Base-by-base conservation (phyloP, 2,888 invertebrate genomes). In the Hypomecis punctinalis region DNA sequence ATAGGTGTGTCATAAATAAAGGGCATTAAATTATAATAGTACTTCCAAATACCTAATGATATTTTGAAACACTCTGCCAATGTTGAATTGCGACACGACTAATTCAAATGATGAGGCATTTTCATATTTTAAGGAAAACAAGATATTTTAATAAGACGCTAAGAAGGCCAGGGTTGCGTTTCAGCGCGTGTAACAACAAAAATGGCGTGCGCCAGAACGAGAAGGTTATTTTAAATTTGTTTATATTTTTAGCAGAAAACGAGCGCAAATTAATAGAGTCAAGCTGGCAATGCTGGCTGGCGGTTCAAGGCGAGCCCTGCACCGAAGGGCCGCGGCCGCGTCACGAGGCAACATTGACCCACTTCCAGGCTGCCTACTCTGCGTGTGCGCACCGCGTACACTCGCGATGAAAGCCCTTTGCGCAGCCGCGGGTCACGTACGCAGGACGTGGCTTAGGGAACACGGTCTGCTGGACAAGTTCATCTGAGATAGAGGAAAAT, bases 261-360 rank as follows among this genome's bases (percentile, higher is more conserved):
- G 81, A 86, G 86, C 90, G 87, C 88, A 86, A 89, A 88, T 89
- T 88, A 87, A 84, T 82, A 86, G 76, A 83, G 84, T 84, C 78
- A 82, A 82, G 85, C 80, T 80, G 78, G 83, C 80, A 80, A 80
- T 79, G 79, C 23, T 61, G 56, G 48, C 47, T 61, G 86, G 76
- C 84, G 86, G 92, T 93, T 93, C 92, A 93, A 92, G 92, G 91
- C 90, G 80, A 88, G 87, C 90, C 89, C 89, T 89, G 83, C 82
- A 75, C 69, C 88, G 85, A 90, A 91, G 92, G 92, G 92, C 91
- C 91, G 86, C 85, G 82, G 77, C 78, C 82, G 85, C 91, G 91
- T 92, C 92, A 92, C 91, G 90, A 89, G 85, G 81, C 86, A 89
- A 88, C 92, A 92, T 92, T 92, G 92, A 92, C 92, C 91, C 76